Evolutionary conservation across 1,140 invertebrate species (phyloP).

Genomic region (Maconellicoccus hirsutus): DNA sequence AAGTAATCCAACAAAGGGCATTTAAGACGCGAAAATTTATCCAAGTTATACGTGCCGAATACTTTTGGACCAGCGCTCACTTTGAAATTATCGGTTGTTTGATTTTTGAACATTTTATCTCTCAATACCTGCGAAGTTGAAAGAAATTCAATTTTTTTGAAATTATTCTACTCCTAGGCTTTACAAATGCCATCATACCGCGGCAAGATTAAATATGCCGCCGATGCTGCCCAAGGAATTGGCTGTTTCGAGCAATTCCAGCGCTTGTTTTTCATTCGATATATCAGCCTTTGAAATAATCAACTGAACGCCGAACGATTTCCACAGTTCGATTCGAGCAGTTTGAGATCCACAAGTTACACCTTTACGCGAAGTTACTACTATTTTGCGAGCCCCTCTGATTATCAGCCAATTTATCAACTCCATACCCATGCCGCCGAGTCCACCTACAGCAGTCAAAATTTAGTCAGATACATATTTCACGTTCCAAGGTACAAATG

Average conservation of each 20-base stretch:
- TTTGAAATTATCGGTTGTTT: neutral
- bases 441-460: slow-evolving; percentile 49
- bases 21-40: slow-evolving; percentile 24
- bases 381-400: slow-evolving; percentile 70
- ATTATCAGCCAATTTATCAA: slow-evolving; percentile 79
- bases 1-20: slow-evolving; percentile 35
- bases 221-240: slow-evolving; percentile 64
- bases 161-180: too few species aligned
- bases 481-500: too few species aligned
- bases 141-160: too few species aligned
- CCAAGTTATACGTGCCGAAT: neutral
- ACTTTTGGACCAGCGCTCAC: neutral
- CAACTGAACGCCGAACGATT: slow-evolving; percentile 54
- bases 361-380: slow-evolving; percentile 78
- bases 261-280: slow-evolving; percentile 51
- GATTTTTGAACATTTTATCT: slow-evolving; percentile 16
- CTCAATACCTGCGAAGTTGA: neutral
- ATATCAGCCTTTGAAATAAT: slow-evolving; percentile 54
- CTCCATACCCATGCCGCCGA: slow-evolving; percentile 93
- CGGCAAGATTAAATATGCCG: slow-evolving; percentile 89
- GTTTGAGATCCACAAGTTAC: slow-evolving; percentile 78
- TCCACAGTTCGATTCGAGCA: slow-evolving; percentile 62
- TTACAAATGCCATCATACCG: slow-evolving; percentile 43
- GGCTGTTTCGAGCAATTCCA: slow-evolving; percentile 57
- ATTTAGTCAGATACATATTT: too few species aligned